phyloP scores from a whole-genome alignment of 2,888 invertebrate genomes.

The Drosophila niveifrons region DNA sequence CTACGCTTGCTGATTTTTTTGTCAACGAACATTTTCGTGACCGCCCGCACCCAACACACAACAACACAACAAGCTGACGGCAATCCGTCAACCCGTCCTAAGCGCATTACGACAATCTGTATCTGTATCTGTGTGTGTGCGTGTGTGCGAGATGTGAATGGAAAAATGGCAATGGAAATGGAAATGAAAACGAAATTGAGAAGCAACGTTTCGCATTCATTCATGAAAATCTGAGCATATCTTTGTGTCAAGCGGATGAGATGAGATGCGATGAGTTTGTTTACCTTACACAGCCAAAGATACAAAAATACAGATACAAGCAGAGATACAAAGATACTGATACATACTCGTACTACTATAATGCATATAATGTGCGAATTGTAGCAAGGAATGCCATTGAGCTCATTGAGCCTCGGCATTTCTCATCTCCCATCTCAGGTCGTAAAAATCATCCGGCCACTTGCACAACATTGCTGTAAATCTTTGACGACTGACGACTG shows the following conservation, averaged over 20 bases:
- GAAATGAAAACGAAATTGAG: slow-evolving; percentile 15
- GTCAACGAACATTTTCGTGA: slow-evolving; percentile 24
- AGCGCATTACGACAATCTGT: slow-evolving; percentile 63
- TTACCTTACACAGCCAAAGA: slow-evolving; percentile 48
- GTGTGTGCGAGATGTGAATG: too few relatives aligned
- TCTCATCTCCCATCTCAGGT: slow-evolving; percentile 27
- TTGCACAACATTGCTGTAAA: slow-evolving; percentile 44
- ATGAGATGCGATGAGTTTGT: slow-evolving; percentile 61
- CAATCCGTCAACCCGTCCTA: slow-evolving; percentile 57
- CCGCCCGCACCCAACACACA: slow-evolving; percentile 40
- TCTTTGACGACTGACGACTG: slow-evolving; percentile 27
- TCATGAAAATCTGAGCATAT: slow-evolving; percentile 57
- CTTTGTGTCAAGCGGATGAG: slow-evolving; percentile 54
- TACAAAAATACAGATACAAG: slow-evolving; percentile 20
- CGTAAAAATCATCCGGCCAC: slow-evolving; percentile 53
- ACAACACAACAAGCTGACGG: slow-evolving; percentile 18
- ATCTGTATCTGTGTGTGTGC: too few relatives aligned
- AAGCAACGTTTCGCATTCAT: slow-evolving; percentile 41
- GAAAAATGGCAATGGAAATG: slow-evolving; percentile 18
- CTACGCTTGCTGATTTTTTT: slow-evolving; percentile 5
- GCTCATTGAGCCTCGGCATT: neutral
- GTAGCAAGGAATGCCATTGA: slow-evolving; percentile 17
- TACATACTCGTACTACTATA: slow-evolving; percentile 5
- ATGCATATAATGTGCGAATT: slow-evolving; percentile 53
- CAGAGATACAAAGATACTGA: slow-evolving; percentile 21